phyloP scores from a whole-genome alignment of 2,888 invertebrate genomes.

The Ophion ellenae region DNA sequence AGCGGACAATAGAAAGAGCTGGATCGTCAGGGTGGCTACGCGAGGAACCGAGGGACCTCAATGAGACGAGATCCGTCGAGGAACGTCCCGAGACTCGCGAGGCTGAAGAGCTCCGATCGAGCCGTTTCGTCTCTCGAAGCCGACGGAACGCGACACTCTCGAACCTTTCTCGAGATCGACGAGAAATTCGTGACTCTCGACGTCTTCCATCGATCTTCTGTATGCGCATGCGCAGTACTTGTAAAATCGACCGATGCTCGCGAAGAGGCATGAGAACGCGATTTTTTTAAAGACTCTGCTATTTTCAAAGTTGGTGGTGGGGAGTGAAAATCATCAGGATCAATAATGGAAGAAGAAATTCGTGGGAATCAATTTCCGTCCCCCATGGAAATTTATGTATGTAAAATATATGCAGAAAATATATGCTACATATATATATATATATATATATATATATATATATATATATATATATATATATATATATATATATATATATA shows the following conservation, averaged over 20 bases:
- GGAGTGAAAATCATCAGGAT: no score
- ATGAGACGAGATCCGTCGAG: not conserved
- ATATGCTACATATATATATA: no score
- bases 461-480: no score
- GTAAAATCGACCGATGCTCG: not conserved
- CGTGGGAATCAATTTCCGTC: no score
- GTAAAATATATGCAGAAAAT: no score
- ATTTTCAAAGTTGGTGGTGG: no score
- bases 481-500: no score
- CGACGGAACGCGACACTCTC: slow-evolving; percentile 23
- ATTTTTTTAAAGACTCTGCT: no score
- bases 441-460: no score
- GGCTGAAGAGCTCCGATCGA: not conserved
- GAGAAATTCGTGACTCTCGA: slow-evolving; percentile 25
- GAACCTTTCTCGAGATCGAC: slow-evolving; percentile 18
- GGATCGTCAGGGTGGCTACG: not conserved
- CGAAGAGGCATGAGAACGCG: no score
- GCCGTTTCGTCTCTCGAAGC: not conserved
- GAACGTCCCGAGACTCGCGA: slow-evolving; percentile 2
- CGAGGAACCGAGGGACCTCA: slow-evolving; percentile 72
- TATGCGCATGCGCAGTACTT: not conserved
- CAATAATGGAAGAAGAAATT: no score
- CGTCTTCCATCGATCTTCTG: not conserved
- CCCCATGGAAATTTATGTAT: no score
- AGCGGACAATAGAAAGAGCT: not conserved